Evolutionary conservation across 2,888 invertebrate species (phyloP).

Genomic region (Criorhina ranunculi): DNA sequence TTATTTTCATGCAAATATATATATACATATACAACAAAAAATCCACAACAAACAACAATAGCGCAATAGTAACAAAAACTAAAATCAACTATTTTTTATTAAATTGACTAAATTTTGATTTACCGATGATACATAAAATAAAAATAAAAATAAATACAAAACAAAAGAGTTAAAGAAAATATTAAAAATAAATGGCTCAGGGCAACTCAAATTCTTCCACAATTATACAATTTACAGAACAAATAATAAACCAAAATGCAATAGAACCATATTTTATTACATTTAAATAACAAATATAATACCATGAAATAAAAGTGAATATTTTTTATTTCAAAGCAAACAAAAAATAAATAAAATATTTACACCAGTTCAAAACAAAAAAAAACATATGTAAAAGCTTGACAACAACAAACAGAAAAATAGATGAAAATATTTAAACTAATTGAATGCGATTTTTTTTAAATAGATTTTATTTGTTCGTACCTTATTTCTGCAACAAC

Average conservation of each 20-base stretch:
- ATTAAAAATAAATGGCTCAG: conserved; percentile 83
- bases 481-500: conserved; percentile 50
- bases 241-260: conserved; percentile 77
- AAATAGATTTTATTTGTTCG: conserved; percentile 50
- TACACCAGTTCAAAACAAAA: conserved; percentile 56
- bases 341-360: conserved; percentile 56
- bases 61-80: conserved; percentile 42
- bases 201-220: conserved; percentile 85
- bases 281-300: conserved; percentile 51
- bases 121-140: conserved; percentile 59
- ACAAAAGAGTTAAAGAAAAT: conserved; percentile 72
- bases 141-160: conserved; percentile 58
- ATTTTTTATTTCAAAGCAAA: conserved; percentile 63
- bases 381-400: conserved; percentile 58
- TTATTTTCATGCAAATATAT: conserved; percentile 32
- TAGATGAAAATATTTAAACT: conserved; percentile 26
- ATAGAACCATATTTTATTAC: conserved; percentile 77
- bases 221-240: conserved; percentile 77
- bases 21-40: conserved; percentile 13
- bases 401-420: conserved; percentile 31
- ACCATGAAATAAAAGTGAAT: conserved; percentile 62
- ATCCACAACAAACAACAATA: conserved; percentile 64
- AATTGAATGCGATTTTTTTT: conserved; percentile 34
- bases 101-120: conserved; percentile 71
- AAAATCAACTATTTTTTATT: conserved; percentile 47